Base-by-base conservation (phyloP, 92 coral and sea anemone genomes). In the Paramuricea clavata region DNA sequence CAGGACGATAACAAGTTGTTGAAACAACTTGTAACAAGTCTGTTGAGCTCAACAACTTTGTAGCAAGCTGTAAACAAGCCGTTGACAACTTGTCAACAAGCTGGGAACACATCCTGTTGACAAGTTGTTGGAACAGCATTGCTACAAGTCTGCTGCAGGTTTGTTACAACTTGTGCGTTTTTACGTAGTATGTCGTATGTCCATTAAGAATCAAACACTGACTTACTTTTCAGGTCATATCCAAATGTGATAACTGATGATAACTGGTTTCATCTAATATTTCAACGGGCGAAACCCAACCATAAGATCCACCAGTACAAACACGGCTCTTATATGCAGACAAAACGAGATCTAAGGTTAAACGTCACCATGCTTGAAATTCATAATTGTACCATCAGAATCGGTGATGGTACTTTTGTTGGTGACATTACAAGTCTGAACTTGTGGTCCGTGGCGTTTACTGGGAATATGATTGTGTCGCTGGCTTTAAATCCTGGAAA, bases 401-500 rank as follows among this genome's bases (percentile, higher is more conserved):
- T 72, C 54, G 78, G 78, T 16, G 56, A 72, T 27, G 54, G 43
- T 16, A 3, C 27, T 32, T 72, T 34, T 42, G 78, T 43, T 27
- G 78, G 78, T 16, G 56, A 72, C 52, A 72, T 72, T 5, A 72
- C 78, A 19, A 36, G 78, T 72, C 50, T 72, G 0, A 36, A 72
- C 44, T 43, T 72, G 36, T 72, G 78, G 78, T 72, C 78, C 0
- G 43, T 17, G 17, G 11, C 6, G 44, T 12, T 72, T 19, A 2
- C 30, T n/a, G 16, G 22, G 19, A 39, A 27, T 19, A 3, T 35
- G 12, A 72, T 72, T 22, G 52, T n/a, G 26, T 36, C 25, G 19
- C n/a, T 72, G 43, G 78, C 78, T 2, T 33, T 72, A 17, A 43
- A 72, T 15, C 78, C 52, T 17, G 78, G 78, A 35, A 72, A 72